Percentiles rank a stretch among this genome's conserved stretches.
phyloP scores from a whole-genome alignment of 2,797 vertebrate species.

The Danionella dracula region DNA sequence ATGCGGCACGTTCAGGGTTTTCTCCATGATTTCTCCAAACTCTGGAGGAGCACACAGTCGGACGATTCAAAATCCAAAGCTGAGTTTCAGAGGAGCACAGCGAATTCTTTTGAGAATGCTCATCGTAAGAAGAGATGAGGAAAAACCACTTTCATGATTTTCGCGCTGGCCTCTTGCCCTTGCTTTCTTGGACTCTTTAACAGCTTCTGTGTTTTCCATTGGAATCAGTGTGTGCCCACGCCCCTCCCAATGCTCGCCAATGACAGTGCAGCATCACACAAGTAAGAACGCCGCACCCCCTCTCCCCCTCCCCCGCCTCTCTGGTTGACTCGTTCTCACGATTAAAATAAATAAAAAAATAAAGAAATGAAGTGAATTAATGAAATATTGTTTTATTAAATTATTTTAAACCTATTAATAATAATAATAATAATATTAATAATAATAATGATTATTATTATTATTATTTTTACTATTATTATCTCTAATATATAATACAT shows the following conservation, averaged over 20 bases:
- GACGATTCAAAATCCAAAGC: conserved; percentile 5
- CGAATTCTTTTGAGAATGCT: neutral
- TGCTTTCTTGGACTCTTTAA: conserved; percentile 13
- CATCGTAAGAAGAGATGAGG: neutral
- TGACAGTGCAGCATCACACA: conserved; percentile 32
- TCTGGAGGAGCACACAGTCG: neutral
- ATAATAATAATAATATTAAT: too few relatives aligned
- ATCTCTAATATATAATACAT: too few relatives aligned
- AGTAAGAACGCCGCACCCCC: neutral
- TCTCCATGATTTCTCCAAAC: conserved; percentile 37
- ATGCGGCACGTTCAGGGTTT: conserved; percentile 34
- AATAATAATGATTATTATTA: too few relatives aligned
- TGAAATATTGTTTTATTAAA: too few relatives aligned
- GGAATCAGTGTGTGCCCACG: conserved; percentile 62
- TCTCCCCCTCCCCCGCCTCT: neutral
- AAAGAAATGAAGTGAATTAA: neutral
- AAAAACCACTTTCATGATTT: conserved; percentile 1
- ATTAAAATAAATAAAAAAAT: neutral
- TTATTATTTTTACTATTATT: too few relatives aligned
- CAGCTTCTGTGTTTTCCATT: conserved; percentile 46
- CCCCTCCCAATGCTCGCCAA: conserved; percentile 46
- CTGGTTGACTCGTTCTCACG: neutral
- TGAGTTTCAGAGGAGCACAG: neutral
- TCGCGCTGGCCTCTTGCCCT: conserved; percentile 1
- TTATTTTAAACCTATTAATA: too few relatives aligned